Conservation (phyloP, 2,888 invertebrate species). For the Chaitophorus viminalis region DNA sequence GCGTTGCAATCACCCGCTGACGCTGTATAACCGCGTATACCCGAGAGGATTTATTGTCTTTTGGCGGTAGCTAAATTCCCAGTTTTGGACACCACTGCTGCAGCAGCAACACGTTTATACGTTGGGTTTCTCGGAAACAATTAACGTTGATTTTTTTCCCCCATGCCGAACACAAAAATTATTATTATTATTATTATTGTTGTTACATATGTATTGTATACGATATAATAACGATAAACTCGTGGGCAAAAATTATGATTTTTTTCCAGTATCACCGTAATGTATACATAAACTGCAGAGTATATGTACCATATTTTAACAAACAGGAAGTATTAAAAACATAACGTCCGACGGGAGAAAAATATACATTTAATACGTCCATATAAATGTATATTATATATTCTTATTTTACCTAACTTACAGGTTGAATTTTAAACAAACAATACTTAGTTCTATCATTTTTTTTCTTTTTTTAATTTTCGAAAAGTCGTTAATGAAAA, state of each 20-base stretch:
- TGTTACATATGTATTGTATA: neutral
- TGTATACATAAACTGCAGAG: neutral
- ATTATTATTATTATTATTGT: conserved; percentile 26
- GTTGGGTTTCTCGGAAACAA: conserved; percentile 35
- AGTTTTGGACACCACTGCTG: conserved; percentile 27
- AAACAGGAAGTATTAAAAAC: conserved; percentile 5
- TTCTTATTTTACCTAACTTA: neutral
- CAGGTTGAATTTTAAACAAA: neutral
- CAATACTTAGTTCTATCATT: neutral
- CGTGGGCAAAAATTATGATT: conserved; percentile 20
- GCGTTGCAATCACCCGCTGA: neutral
- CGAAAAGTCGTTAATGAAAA: neutral
- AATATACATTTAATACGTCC: neutral
- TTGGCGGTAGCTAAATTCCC: neutral
- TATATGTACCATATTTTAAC: neutral
- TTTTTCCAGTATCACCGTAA: neutral
- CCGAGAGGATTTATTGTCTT: neutral
- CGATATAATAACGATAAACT: conserved; percentile 16
- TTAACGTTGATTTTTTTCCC: neutral
- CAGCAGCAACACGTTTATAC: neutral
- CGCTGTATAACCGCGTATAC: too few relatives aligned
- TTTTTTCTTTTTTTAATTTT: neutral
- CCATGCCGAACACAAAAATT: conserved; percentile 30
- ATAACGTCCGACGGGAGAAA: neutral
- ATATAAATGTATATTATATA: too few relatives aligned